Percentiles rank a stretch among this genome's conserved stretches.
Evolutionary conservation across 2,797 vertebrate species (phyloP).

Genomic region (Microctenopoma stevenorrisi): DNA sequence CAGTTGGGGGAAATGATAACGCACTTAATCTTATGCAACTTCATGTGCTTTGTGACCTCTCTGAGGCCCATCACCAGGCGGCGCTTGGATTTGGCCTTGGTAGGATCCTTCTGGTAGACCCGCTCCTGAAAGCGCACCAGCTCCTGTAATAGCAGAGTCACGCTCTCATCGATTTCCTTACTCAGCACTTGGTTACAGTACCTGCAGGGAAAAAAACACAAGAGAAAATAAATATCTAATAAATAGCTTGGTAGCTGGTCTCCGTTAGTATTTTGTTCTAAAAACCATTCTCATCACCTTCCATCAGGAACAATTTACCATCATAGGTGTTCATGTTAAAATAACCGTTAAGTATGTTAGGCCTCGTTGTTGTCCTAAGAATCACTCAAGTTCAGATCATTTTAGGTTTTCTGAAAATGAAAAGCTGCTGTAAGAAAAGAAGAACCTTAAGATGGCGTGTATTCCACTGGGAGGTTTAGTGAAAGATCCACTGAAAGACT

Average conservation of each 20-base stretch:
- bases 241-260: neutral
- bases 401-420: neutral
- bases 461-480: slow-evolving; percentile 1
- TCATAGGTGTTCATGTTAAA: neutral
- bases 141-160: slow-evolving; percentile 94
- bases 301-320: no score
- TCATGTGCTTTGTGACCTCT: slow-evolving; percentile 99
- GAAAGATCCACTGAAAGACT: slow-evolving; percentile 20
- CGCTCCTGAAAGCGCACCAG: slow-evolving; percentile 97
- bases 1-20: slow-evolving; percentile 99
- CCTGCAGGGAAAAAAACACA: slow-evolving; percentile 71
- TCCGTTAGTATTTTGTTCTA: no score
- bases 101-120: slow-evolving; percentile 96
- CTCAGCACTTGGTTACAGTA: slow-evolving; percentile 99
- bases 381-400: neutral
- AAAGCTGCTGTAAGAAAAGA: neutral
- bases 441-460: neutral
- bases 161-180: slow-evolving; percentile 98
- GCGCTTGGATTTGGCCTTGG: slow-evolving; percentile 94
- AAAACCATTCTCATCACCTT: no score
- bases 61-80: slow-evolving; percentile 98
- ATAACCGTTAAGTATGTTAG: neutral
- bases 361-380: neutral
- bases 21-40: slow-evolving; percentile 95
- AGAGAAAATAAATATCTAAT: neutral